These are phyloP conservation scores for Lepus europaeus DNA, from an alignment of 2,113 vertebrate species.

Conservation along the genomic window DNA sequence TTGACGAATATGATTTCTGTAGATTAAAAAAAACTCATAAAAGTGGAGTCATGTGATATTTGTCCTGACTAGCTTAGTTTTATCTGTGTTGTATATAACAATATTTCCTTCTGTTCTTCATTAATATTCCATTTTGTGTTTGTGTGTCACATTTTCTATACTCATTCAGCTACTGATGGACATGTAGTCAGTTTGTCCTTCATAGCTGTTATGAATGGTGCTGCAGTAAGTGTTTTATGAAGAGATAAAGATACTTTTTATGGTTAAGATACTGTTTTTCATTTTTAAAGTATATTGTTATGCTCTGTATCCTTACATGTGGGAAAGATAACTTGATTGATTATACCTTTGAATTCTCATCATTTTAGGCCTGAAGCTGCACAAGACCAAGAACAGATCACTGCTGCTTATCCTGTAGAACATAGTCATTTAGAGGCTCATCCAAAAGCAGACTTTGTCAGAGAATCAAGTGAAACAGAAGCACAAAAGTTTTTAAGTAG, in stretches of 20 bases:
- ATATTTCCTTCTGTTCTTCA: neutral
- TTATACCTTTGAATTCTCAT: constrained; percentile 35
- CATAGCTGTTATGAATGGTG: neutral
- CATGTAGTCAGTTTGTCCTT: neutral
- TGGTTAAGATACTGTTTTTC: neutral
- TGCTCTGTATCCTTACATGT: neutral
- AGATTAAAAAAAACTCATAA: neutral
- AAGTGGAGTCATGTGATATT: neutral
- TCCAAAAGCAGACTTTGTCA: constrained; percentile 92
- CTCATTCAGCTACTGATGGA: neutral
- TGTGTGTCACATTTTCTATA: neutral
- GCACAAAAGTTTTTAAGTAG: constrained; percentile 90
- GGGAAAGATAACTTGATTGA: neutral
- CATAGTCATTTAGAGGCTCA: constrained; percentile 91
- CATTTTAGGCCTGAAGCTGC: constrained; percentile 84
- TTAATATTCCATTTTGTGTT: neutral
- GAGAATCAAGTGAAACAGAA: constrained; percentile 90
- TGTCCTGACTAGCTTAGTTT: neutral
- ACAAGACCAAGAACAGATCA: constrained; percentile 86
- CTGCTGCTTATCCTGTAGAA: constrained; percentile 89
- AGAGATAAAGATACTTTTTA: neutral
- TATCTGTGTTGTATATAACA: neutral
- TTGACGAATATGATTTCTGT: neutral
- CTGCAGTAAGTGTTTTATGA: neutral
- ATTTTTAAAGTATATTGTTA: constrained; percentile 15